These are phyloP conservation scores for Rotaria socialis DNA, from an alignment of 2,888 invertebrate genomes.

Conservation along the genomic window DNA sequence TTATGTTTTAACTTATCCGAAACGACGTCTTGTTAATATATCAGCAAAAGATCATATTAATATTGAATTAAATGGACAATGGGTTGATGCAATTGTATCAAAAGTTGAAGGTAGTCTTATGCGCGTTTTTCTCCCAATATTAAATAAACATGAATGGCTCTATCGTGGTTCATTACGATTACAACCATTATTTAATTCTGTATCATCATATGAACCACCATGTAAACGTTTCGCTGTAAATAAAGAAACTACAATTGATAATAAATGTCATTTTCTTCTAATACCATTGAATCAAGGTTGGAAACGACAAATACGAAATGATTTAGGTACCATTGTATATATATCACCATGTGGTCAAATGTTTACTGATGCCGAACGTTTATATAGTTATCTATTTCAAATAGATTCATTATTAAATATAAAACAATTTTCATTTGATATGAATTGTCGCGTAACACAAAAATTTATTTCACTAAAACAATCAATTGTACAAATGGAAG, in stretches of 20 bases:
- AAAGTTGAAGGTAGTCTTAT: background rate
- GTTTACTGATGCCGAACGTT: conserved; percentile 17
- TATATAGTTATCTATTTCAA: background rate
- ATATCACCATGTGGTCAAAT: conserved; percentile 44
- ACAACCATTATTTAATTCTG: conserved; percentile 3
- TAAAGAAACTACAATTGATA: background rate
- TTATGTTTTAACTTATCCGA: conserved; percentile 26
- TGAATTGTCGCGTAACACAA: conserved; percentile 25
- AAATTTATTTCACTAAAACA: background rate
- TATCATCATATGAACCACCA: conserved; percentile 27
- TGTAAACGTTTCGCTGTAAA: conserved; percentile 9
- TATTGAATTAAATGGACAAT: conserved; percentile 33
- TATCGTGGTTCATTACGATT: conserved; percentile 34
- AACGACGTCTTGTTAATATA: conserved; percentile 22
- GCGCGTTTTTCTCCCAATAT: background rate
- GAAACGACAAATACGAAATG: conserved; percentile 44
- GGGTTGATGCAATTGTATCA: background rate
- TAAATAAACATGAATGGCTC: conserved; percentile 13
- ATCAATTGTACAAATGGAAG: conserved; percentile 51
- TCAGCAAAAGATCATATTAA: background rate
- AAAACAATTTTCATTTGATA: background rate
- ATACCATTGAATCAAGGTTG: conserved; percentile 45
- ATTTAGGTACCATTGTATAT: conserved; percentile 39
- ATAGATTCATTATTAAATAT: background rate
- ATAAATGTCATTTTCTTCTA: conserved; percentile 40